A percentile compares a stretch with the other conserved stretches of the same genome.
phyloP scores from a whole-genome alignment of 2,797 vertebrate species.

The Myripristis jacobus region DNA sequence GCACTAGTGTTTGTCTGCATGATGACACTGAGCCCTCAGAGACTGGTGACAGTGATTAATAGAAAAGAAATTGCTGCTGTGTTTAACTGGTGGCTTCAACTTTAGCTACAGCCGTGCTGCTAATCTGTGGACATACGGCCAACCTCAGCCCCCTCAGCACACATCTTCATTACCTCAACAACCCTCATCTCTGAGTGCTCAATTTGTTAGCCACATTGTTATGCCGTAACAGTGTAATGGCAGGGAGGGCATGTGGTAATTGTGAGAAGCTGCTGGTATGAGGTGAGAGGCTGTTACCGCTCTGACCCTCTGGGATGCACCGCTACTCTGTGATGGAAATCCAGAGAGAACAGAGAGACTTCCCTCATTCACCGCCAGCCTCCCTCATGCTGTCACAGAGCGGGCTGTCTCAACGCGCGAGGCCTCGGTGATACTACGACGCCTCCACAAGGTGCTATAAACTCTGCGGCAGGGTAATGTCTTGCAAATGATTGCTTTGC shows the following conservation, averaged over 20 bases:
- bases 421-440: conserved; percentile 23
- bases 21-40: neutral
- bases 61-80: conserved; percentile 7
- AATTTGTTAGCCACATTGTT: conserved; percentile 29
- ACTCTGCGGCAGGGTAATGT: conserved; percentile 22
- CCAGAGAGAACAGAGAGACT: conserved; percentile 23
- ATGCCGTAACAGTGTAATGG: conserved; percentile 29
- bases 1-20: neutral
- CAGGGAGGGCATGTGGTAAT: conserved; percentile 29
- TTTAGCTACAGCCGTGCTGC: neutral
- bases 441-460: conserved; percentile 39
- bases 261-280: conserved; percentile 28
- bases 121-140: conserved; percentile 27
- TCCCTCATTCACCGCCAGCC: neutral
- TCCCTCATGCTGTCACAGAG: conserved; percentile 25
- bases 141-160: conserved; percentile 13
- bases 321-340: conserved; percentile 32
- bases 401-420: conserved; percentile 29
- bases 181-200: conserved; percentile 40
- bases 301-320: conserved; percentile 21
- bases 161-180: conserved; percentile 45
- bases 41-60: neutral
- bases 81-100: conserved; percentile 30
- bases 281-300: conserved; percentile 51
- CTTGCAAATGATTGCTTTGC: conserved; percentile 48